Evolutionary conservation across 2,797 vertebrate species (phyloP).

Genomic region (Linurgus olivaceus): DNA sequence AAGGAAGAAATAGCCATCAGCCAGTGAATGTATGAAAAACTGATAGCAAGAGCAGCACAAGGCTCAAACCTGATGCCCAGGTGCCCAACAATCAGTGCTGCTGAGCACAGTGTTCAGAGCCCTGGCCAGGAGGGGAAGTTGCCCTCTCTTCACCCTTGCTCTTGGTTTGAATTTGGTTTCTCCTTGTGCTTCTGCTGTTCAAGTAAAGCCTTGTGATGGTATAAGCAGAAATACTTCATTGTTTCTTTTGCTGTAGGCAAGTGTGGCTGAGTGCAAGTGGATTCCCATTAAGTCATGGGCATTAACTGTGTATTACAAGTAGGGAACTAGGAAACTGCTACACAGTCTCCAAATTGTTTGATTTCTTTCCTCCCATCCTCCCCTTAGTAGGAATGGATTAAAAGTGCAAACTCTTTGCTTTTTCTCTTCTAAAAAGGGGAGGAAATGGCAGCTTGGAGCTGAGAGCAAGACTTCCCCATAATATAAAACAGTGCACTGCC

Average conservation of each 20-base stretch:
- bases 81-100: neutral
- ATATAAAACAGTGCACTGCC: neutral
- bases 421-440: neutral
- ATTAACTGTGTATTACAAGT: neutral
- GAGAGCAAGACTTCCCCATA: neutral
- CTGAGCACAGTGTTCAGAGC: rapidly evolving
- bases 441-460: constrained; percentile 8
- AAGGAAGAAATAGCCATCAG: neutral
- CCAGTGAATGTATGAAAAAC: neutral
- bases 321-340: neutral
- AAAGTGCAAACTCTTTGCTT: neutral
- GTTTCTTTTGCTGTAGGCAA: neutral
- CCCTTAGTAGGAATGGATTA: neutral
- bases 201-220: neutral
- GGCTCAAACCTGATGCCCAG: rapidly evolving
- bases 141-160: neutral
- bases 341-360: neutral
- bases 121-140: neutral
- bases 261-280: neutral
- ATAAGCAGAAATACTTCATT: constrained; percentile 11
- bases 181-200: neutral
- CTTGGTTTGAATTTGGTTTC: neutral
- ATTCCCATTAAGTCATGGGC: neutral
- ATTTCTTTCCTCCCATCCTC: neutral
- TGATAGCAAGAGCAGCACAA: neutral